phyloP scores from a whole-genome alignment of 2,797 vertebrate species.

The Poecilia velifera region DNA sequence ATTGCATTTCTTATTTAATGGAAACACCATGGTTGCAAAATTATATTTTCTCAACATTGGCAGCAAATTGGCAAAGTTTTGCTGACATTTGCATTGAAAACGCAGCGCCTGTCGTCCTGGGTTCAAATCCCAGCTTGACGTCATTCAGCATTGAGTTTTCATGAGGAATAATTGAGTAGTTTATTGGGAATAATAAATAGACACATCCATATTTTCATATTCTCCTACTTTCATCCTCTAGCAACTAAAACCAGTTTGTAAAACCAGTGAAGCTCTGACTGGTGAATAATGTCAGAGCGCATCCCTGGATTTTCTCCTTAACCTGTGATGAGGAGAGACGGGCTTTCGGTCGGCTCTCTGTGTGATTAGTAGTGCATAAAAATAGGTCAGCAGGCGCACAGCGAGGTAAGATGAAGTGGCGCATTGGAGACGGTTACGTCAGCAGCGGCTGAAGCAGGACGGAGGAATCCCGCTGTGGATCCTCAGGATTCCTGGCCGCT shows the following conservation, averaged over 20 bases:
- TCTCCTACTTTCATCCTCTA: neutral
- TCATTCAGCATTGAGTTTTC: neutral
- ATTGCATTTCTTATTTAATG: no score
- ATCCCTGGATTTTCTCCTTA: neutral
- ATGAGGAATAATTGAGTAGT: neutral
- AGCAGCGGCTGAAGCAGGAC: conserved; percentile 37
- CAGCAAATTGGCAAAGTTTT: no score
- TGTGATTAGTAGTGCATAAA: conserved; percentile 45
- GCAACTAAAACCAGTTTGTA: neutral
- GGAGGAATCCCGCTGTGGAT: conserved; percentile 26
- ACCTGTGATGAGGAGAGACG: neutral
- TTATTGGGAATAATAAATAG: neutral
- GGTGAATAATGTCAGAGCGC: conserved; percentile 18
- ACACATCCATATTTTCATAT: neutral
- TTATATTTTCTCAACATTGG: no score
- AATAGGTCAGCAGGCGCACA: conserved; percentile 51
- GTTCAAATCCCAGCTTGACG: neutral
- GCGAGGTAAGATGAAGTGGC: conserved; percentile 28
- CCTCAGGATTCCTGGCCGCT: conserved; percentile 25
- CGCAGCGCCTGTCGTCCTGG: neutral
- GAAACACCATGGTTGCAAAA: no score
- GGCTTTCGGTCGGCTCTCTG: conserved; percentile 4
- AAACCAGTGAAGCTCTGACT: conserved; percentile 1
- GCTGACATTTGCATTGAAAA: no score
- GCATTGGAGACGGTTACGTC: conserved; percentile 36